phyloP scores from a whole-genome alignment of 1,140 invertebrate genomes.

The Drosophila sturtevanti region DNA sequence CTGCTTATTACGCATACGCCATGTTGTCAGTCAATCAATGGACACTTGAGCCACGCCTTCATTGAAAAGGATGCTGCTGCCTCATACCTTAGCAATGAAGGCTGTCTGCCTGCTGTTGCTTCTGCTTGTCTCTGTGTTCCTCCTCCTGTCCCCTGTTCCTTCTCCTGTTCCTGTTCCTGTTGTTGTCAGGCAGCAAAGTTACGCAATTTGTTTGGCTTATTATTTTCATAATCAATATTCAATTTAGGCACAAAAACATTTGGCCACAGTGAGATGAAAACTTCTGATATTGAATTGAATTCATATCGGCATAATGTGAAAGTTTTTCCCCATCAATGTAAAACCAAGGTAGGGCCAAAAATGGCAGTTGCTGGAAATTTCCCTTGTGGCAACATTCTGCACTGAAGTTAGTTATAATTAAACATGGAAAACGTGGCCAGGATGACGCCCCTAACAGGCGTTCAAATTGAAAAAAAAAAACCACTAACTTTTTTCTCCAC shows the following conservation, averaged over 20 bases:
- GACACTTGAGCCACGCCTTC: slow-evolving; percentile 66
- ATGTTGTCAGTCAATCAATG: slow-evolving; percentile 78
- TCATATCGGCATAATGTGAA: neutral
- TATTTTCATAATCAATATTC: slow-evolving; percentile 81
- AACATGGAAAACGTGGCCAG: slow-evolving; percentile 74
- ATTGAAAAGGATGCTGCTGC: slow-evolving; percentile 24
- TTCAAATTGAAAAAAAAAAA: slow-evolving; percentile 58
- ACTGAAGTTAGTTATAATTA: slow-evolving; percentile 76
- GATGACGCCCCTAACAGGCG: slow-evolving; percentile 31
- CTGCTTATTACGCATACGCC: slow-evolving; percentile 77
- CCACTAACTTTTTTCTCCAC: neutral
- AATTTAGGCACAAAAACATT: slow-evolving; percentile 65
- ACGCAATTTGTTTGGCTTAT: slow-evolving; percentile 77
- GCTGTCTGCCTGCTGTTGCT: neutral
- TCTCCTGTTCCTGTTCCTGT: slow-evolving; percentile 19
- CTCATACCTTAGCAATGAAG: no score
- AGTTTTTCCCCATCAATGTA: neutral
- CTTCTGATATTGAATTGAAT: slow-evolving; percentile 11
- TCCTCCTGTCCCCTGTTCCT: slow-evolving; percentile 16
- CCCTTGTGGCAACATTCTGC: slow-evolving; percentile 65
- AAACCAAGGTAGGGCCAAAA: slow-evolving; percentile 27
- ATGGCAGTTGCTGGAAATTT: slow-evolving; percentile 56
- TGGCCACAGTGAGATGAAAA: slow-evolving; percentile 20
- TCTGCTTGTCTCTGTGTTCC: slow-evolving; percentile 1
- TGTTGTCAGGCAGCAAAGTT: slow-evolving; percentile 74